These are phyloP conservation scores for Hydrotaea diabolus DNA, from an alignment of 2,888 invertebrate species.

Conservation along the genomic window DNA sequence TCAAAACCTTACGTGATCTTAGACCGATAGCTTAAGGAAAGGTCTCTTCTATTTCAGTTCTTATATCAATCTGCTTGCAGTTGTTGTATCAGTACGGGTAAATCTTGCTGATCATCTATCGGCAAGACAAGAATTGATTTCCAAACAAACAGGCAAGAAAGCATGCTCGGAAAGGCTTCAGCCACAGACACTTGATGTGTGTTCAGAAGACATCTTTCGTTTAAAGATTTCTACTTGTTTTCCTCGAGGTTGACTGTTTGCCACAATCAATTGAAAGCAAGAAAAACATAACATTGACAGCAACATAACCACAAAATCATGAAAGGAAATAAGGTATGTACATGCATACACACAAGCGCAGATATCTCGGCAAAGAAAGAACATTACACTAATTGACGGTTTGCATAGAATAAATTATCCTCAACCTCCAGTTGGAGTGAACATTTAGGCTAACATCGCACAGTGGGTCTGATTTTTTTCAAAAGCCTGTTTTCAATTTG, in stretches of 20 bases:
- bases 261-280: conserved; percentile 32
- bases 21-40: conserved; percentile 9
- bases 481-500: too few species aligned
- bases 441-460: conserved; percentile 40
- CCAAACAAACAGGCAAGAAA: not conserved
- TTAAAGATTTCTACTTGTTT: conserved; percentile 2
- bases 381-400: conserved; percentile 59
- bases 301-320: conserved; percentile 50
- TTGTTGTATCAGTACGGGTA: not conserved
- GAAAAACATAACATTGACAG: conserved; percentile 54
- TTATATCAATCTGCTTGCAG: not conserved
- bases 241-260: not conserved
- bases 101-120: conserved; percentile 30
- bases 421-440: conserved; percentile 41
- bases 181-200: conserved; percentile 8
- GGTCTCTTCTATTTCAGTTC: not conserved
- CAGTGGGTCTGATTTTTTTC: too few species aligned
- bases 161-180: not conserved
- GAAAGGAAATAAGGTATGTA: conserved; percentile 33
- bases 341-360: not conserved
- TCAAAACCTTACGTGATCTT: not conserved
- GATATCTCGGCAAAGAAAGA: conserved; percentile 10
- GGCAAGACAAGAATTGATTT: conserved; percentile 25
- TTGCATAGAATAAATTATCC: conserved; percentile 47
- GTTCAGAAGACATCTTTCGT: conserved; percentile 33